Conservation (phyloP, 2,888 invertebrate species). For the Campaea margaritaria region DNA sequence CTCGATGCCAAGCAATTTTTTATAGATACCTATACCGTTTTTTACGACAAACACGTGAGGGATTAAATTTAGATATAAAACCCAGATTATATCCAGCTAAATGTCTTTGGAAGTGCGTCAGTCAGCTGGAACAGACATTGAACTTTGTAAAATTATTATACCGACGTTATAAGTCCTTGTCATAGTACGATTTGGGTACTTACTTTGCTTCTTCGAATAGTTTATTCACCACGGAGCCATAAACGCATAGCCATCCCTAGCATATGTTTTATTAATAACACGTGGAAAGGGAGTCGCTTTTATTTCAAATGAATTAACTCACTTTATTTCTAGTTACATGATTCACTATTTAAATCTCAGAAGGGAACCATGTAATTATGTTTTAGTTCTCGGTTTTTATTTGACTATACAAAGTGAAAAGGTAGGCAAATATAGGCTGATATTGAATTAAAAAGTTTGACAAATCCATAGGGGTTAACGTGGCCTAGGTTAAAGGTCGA, state of each 20-base stretch:
- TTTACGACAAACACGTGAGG: constrained; percentile 61
- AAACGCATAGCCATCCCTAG: too few species aligned
- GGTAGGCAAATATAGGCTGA: too few species aligned
- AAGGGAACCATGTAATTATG: too few species aligned
- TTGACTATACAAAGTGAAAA: neutral
- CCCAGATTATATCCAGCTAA: constrained; percentile 45
- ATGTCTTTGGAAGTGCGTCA: constrained; percentile 57
- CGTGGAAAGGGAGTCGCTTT: too few species aligned
- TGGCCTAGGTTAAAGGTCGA: neutral
- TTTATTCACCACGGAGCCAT: too few species aligned
- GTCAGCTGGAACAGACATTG: constrained; percentile 26
- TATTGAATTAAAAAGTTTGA: neutral
- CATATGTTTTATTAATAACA: too few species aligned
- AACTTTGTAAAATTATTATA: neutral
- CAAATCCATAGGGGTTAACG: neutral
- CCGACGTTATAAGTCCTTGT: neutral
- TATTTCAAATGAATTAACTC: too few species aligned
- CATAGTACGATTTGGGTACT: neutral
- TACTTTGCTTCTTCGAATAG: too few species aligned
- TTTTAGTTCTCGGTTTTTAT: too few species aligned
- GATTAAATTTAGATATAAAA: constrained; percentile 57
- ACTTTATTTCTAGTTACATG: too few species aligned
- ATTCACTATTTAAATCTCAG: too few species aligned
- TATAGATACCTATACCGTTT: constrained; percentile 52
- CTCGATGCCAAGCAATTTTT: constrained; percentile 57